A percentile compares a stretch with the other conserved stretches of the same genome.
Conservation (phyloP, 2,888 invertebrate species). For the Temnothorax rugatulus region DNA sequence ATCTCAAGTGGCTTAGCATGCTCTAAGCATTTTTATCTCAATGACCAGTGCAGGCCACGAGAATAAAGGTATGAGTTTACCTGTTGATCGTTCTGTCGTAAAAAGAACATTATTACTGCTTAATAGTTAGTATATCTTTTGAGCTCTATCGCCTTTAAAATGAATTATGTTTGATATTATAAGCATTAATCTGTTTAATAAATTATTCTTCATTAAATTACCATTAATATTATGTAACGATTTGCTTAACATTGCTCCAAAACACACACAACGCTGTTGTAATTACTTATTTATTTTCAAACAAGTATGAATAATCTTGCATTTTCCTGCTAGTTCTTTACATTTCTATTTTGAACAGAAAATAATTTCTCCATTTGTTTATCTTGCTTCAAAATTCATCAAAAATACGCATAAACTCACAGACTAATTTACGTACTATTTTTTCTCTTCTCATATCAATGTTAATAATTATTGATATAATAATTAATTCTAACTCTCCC, state of each 20-base stretch:
- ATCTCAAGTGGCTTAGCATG: slow-evolving; percentile 47
- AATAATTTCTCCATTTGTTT: slow-evolving; percentile 27
- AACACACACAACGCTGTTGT: neutral
- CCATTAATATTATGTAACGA: neutral
- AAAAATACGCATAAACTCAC: neutral
- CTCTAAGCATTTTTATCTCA: slow-evolving; percentile 45
- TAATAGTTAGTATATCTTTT: slow-evolving; percentile 36
- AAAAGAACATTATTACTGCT: slow-evolving; percentile 32
- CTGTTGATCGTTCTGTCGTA: slow-evolving; percentile 42
- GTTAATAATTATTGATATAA: slow-evolving; percentile 14
- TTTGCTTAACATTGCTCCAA: neutral
- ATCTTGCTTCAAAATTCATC: slow-evolving; percentile 1
- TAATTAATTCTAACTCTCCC: neutral
- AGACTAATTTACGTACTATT: neutral
- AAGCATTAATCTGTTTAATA: neutral
- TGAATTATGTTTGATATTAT: slow-evolving; percentile 15
- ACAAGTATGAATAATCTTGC: slow-evolving; percentile 8
- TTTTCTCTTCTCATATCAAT: neutral
- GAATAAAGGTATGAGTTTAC: slow-evolving; percentile 50
- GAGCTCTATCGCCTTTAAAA: slow-evolving; percentile 8
- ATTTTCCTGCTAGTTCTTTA: neutral
- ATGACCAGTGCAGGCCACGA: slow-evolving; percentile 42
- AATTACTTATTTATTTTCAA: slow-evolving; percentile 19
- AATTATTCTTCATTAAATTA: slow-evolving; percentile 8
- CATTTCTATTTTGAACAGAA: neutral